Percentiles rank a stretch among this genome's conserved stretches.
Conservation (phyloP, 1,140 invertebrate genomes). For the Drosophila suzukii region DNA sequence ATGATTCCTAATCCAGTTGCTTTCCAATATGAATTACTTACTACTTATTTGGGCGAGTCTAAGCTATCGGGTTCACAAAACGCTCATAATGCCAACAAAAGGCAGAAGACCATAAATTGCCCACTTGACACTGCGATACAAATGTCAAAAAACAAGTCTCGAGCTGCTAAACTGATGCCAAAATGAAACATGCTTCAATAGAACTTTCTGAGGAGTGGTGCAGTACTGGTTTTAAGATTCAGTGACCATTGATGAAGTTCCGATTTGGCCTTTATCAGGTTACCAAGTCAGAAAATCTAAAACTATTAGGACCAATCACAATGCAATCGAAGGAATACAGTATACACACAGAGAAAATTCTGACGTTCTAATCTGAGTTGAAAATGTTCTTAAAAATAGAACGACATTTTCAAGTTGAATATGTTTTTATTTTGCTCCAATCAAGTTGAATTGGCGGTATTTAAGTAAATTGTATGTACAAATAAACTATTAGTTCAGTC, state of each 20-base stretch:
- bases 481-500: too few relatives aligned
- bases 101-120: conserved; percentile 35
- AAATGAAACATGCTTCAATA: conserved; percentile 35
- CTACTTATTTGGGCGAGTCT: neutral
- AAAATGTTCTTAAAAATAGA: too few relatives aligned
- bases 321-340: too few relatives aligned
- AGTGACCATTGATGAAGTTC: conserved; percentile 17
- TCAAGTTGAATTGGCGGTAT: too few relatives aligned
- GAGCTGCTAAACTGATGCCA: neutral
- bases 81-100: conserved; percentile 30
- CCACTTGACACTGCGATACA: conserved; percentile 22
- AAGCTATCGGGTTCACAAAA: conserved; percentile 23
- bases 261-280: neutral
- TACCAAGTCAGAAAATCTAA: neutral
- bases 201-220: conserved; percentile 2
- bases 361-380: too few relatives aligned
- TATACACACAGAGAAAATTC: too few relatives aligned
- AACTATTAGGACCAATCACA: neutral
- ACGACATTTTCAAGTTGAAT: too few relatives aligned
- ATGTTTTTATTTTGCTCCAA: too few relatives aligned
- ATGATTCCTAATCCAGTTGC: conserved; percentile 25
- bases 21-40: conserved; percentile 10
- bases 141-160: conserved; percentile 50
- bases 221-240: conserved; percentile 14
- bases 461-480: too few relatives aligned